These are phyloP conservation scores for Alviniconcha marisindica DNA, from an alignment of 1,140 invertebrate genomes.

Conservation along the genomic window DNA sequence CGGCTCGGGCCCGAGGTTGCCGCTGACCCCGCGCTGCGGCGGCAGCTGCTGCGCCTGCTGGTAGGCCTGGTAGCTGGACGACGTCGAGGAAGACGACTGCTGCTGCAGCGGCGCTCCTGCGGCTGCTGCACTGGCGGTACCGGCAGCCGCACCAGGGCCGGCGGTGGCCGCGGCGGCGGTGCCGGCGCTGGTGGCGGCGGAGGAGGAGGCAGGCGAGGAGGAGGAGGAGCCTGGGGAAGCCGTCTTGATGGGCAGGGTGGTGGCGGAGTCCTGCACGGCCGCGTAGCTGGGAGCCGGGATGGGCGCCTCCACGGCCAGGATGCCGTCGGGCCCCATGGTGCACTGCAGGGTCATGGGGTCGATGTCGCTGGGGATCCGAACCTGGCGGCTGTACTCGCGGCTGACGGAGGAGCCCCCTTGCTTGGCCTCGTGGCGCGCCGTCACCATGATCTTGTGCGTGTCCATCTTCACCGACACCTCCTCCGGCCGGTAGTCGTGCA, in stretches of 20 bases:
- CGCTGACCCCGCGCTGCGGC: not conserved
- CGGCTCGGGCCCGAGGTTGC: no score
- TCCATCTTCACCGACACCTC: slow-evolving; percentile 72
- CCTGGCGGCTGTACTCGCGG: slow-evolving; percentile 69
- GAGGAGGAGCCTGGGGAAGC: slow-evolving; percentile 43
- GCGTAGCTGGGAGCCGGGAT: slow-evolving; percentile 61
- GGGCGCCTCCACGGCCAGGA: slow-evolving; percentile 70
- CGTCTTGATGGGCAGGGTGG: slow-evolving; percentile 37
- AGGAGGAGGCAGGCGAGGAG: slow-evolving; percentile 11
- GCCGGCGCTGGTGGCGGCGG: slow-evolving; percentile 44
- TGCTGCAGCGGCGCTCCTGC: not conserved
- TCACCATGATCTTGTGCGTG: slow-evolving; percentile 65
- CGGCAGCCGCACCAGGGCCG: no score
- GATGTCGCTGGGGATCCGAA: slow-evolving; percentile 71
- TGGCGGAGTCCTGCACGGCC: slow-evolving; percentile 53
- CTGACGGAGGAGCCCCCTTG: slow-evolving; percentile 63
- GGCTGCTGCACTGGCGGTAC: no score
- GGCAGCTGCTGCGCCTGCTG: not conserved
- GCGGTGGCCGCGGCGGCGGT: no score
- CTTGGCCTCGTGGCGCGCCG: slow-evolving; percentile 65
- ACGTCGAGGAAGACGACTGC: not conserved
- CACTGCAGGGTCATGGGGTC: slow-evolving; percentile 70
- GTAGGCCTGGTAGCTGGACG: slow-evolving; percentile 1
- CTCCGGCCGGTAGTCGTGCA: slow-evolving; percentile 69
- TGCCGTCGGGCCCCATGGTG: slow-evolving; percentile 70